Conservation (phyloP, 2,888 invertebrate species). For the Gerris lacustris region DNA sequence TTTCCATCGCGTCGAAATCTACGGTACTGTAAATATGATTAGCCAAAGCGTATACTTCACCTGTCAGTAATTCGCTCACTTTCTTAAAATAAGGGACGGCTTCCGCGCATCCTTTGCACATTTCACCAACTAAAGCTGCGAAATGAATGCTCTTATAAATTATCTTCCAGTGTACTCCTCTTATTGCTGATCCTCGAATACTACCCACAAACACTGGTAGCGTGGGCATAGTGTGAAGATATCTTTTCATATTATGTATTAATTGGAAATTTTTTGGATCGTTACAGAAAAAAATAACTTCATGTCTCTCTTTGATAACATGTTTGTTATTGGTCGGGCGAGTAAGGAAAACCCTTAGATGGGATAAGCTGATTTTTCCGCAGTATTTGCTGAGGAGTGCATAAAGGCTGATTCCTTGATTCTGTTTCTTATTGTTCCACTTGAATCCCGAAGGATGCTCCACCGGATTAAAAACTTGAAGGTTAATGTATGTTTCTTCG, state of each 20-base stretch:
- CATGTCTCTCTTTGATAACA: conserved; percentile 50
- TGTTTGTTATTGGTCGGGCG: conserved; percentile 54
- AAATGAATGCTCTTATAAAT: conserved; percentile 58
- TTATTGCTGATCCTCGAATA: conserved; percentile 51
- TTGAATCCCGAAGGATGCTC: conserved; percentile 65
- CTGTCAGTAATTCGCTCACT: conserved; percentile 37
- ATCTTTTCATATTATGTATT: conserved; percentile 48
- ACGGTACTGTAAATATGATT: conserved; percentile 59
- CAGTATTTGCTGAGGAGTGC: conserved; percentile 58
- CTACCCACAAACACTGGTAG: conserved; percentile 51
- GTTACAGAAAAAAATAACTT: conserved; percentile 56
- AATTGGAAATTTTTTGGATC: conserved; percentile 49
- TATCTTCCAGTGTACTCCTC: conserved; percentile 54
- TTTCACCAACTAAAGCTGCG: conserved; percentile 53
- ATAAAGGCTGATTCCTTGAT: conserved; percentile 62
- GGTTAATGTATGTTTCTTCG: conserved; percentile 55
- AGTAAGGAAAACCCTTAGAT: conserved; percentile 55
- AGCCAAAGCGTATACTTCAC: conserved; percentile 47
- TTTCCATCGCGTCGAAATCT: conserved; percentile 52
- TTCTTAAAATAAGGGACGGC: conserved; percentile 43
- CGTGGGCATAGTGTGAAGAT: conserved; percentile 49
- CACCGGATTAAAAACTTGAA: conserved; percentile 62
- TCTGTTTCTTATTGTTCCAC: conserved; percentile 46
- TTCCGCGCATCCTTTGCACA: conserved; percentile 44
- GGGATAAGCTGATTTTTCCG: conserved; percentile 52